Evolutionary conservation across 2,888 invertebrate species (phyloP).

Genomic region (Lucinisca nassula): DNA sequence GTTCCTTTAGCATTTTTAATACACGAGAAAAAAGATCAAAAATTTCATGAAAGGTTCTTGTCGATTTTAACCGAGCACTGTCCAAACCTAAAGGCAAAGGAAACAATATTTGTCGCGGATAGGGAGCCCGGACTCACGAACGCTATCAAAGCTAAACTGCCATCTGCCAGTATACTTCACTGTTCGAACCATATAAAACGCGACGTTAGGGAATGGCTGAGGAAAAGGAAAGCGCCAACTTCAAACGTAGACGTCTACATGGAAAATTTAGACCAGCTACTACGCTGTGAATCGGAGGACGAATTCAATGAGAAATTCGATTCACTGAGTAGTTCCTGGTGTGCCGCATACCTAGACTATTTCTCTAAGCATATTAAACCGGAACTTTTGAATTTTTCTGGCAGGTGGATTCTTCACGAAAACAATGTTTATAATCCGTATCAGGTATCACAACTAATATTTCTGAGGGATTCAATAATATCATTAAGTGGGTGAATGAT

Average conservation of each 20-base stretch:
- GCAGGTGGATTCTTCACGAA: conserved; percentile 23
- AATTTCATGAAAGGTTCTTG: no score
- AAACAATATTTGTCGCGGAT: conserved; percentile 25
- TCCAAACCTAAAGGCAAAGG: conserved; percentile 17
- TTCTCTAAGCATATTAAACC: background rate
- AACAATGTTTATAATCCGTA: conserved; percentile 17
- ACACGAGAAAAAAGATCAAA: conserved; percentile 33
- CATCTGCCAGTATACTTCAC: background rate
- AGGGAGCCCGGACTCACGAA: background rate
- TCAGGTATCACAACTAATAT: conserved; percentile 49
- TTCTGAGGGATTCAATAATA: conserved; percentile 33
- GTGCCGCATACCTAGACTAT: background rate
- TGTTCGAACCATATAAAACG: conserved; percentile 19
- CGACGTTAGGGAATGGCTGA: background rate
- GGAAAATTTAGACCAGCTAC: background rate
- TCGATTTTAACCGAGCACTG: no score
- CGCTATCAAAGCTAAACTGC: background rate
- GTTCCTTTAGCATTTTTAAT: conserved; percentile 36
- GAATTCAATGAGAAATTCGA: background rate
- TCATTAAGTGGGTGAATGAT: conserved; percentile 13
- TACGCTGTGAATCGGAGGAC: background rate
- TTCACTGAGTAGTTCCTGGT: background rate
- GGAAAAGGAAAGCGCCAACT: background rate
- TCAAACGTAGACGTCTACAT: conserved; percentile 1
- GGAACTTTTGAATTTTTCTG: background rate